Evolutionary conservation across 2,888 invertebrate genomes (phyloP).

Genomic region (Diplazon laetatorius): DNA sequence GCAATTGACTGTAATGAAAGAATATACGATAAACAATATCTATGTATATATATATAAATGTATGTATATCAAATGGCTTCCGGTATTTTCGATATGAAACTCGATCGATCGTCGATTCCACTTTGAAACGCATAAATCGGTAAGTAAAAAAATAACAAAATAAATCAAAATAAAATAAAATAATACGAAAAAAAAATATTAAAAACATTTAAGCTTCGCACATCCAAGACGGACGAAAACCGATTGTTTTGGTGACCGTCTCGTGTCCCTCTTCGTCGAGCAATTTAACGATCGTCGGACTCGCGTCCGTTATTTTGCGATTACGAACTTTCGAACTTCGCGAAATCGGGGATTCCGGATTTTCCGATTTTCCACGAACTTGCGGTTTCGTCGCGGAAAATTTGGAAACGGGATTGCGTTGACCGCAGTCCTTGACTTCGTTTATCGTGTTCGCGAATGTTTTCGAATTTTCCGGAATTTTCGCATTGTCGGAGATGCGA

Average conservation of each 20-base stretch:
- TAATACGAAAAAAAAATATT: neutral
- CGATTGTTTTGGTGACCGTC: slow-evolving; percentile 64
- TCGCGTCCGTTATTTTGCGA: slow-evolving; percentile 23
- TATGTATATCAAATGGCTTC: no score
- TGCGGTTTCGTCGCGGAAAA: slow-evolving; percentile 48
- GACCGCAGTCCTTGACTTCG: slow-evolving; percentile 21
- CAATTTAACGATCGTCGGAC: slow-evolving; percentile 66
- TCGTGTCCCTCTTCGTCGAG: slow-evolving; percentile 61
- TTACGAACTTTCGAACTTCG: slow-evolving; percentile 6
- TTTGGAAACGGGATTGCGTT: slow-evolving; percentile 63
- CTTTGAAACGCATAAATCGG: neutral
- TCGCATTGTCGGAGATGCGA: slow-evolving; percentile 41
- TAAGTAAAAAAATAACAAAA: slow-evolving; percentile 10
- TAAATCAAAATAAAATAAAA: no score
- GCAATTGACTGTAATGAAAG: slow-evolving; percentile 36
- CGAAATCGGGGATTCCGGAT: slow-evolving; percentile 24
- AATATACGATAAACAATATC: slow-evolving; percentile 49
- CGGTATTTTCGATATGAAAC: no score
- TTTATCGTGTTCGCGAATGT: slow-evolving; percentile 50
- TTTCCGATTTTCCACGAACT: slow-evolving; percentile 47
- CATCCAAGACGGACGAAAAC: slow-evolving; percentile 71
- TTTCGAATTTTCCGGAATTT: slow-evolving; percentile 61
- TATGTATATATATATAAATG: no score
- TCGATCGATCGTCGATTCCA: no score
- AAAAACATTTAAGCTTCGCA: slow-evolving; percentile 52